Evolutionary conservation across 2,888 invertebrate genomes (phyloP).

Genomic region (Cephalotes varians): DNA sequence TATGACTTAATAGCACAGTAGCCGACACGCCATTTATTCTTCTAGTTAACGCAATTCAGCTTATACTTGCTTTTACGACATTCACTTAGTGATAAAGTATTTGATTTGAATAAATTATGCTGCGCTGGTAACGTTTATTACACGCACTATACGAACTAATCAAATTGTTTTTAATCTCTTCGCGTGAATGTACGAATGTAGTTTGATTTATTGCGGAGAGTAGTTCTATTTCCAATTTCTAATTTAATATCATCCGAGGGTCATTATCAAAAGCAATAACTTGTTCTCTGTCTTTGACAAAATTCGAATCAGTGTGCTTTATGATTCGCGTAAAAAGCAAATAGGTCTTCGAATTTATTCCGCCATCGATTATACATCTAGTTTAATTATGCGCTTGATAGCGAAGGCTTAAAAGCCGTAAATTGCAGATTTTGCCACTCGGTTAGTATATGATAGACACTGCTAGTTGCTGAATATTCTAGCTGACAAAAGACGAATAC

Average conservation of each 20-base stretch:
- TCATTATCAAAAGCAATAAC: background rate
- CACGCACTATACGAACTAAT: background rate
- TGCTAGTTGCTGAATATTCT: slow-evolving; percentile 7
- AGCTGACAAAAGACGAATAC: slow-evolving; percentile 68
- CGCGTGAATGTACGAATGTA: slow-evolving; percentile 10
- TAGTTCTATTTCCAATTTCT: slow-evolving; percentile 29
- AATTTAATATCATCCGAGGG: background rate
- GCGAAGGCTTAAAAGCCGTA: slow-evolving; percentile 20
- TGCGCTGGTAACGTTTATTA: background rate
- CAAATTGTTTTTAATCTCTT: slow-evolving; percentile 22
- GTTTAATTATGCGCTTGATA: slow-evolving; percentile 45
- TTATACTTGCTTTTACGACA: background rate
- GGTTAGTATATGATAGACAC: slow-evolving; percentile 10
- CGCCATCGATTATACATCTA: slow-evolving; percentile 9
- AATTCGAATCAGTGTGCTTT: background rate
- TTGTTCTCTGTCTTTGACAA: slow-evolving; percentile 16
- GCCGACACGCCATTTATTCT: background rate
- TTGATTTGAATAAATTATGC: slow-evolving; percentile 26
- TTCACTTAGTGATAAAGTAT: slow-evolving; percentile 23
- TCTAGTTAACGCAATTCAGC: slow-evolving; percentile 9
- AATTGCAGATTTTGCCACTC: slow-evolving; percentile 18
- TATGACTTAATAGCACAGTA: background rate
- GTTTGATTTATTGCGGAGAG: slow-evolving; percentile 3
- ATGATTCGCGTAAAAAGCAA: background rate
- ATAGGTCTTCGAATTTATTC: slow-evolving; percentile 34